Percentiles rank a stretch among this genome's conserved stretches.
phyloP scores from a whole-genome alignment of 53 echinoderm and acorn worm genomes.

The Apostichopus leukothele region DNA sequence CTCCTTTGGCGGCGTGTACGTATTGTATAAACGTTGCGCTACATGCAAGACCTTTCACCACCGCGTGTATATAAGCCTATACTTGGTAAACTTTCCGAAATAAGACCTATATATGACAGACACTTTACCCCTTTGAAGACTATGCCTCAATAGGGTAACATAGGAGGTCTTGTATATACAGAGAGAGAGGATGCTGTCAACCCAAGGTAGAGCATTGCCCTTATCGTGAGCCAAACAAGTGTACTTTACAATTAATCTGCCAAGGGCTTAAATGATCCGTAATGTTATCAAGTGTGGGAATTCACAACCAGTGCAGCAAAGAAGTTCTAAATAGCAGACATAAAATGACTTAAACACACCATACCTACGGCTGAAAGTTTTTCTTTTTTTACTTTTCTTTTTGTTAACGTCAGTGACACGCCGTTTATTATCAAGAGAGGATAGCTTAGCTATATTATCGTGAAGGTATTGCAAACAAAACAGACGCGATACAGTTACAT shows the following conservation, averaged over 20 bases:
- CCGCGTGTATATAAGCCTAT: too few species aligned
- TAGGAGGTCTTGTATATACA: too few species aligned
- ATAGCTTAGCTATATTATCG: background rate
- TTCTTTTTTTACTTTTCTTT: background rate
- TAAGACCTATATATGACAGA: too few species aligned
- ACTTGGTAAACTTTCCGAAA: too few species aligned
- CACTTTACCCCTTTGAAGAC: too few species aligned
- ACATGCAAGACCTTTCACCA: too few species aligned
- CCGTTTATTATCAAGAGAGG: background rate
- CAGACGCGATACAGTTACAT: constrained; percentile 6
- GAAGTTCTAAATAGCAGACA: background rate
- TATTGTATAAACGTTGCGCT: too few species aligned
- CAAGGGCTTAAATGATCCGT: constrained; percentile 7
- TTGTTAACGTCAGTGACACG: background rate
- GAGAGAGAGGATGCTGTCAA: too few species aligned
- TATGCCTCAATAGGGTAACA: too few species aligned
- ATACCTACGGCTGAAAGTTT: background rate
- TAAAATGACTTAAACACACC: constrained; percentile 5
- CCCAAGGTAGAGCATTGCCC: background rate
- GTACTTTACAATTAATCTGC: constrained; percentile 7
- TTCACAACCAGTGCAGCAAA: background rate
- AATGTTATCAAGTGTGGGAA: constrained; percentile 11
- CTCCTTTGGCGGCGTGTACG: too few species aligned
- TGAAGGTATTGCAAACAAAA: background rate
- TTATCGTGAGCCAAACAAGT: background rate